phyloP scores from a whole-genome alignment of 2,888 invertebrate genomes.

The Drosophila merina region DNA sequence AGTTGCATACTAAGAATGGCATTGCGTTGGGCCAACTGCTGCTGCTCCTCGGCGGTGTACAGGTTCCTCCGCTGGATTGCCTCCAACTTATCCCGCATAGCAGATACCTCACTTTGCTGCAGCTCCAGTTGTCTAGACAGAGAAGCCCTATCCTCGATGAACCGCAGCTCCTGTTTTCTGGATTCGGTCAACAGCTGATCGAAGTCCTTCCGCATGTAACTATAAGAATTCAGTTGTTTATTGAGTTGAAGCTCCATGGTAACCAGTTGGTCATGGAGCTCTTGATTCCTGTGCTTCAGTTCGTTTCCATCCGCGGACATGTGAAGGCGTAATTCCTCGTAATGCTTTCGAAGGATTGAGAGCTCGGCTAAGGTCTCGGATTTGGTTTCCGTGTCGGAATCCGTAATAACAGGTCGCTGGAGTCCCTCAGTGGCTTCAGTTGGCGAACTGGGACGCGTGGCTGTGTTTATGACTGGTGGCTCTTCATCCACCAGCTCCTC shows the following conservation, averaged over 20 bases:
- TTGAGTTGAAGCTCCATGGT: slow-evolving; percentile 69
- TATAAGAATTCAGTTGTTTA: slow-evolving; percentile 68
- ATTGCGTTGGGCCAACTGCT: slow-evolving; percentile 68
- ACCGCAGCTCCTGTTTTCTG: slow-evolving; percentile 71
- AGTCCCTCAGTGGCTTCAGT: slow-evolving; percentile 63
- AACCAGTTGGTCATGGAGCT: slow-evolving; percentile 70
- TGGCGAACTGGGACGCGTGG: slow-evolving; percentile 81
- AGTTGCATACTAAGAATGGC: slow-evolving; percentile 73
- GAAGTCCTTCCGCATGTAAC: slow-evolving; percentile 80
- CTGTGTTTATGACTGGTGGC: slow-evolving; percentile 57
- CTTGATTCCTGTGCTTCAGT: slow-evolving; percentile 63
- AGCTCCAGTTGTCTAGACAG: slow-evolving; percentile 68
- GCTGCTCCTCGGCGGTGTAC: slow-evolving; percentile 73
- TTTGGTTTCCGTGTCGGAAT: slow-evolving; percentile 27
- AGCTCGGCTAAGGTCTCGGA: slow-evolving; percentile 64
- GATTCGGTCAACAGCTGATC: slow-evolving; percentile 69
- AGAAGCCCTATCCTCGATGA: slow-evolving; percentile 67
- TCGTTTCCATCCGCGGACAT: slow-evolving; percentile 77
- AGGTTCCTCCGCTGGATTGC: slow-evolving; percentile 33
- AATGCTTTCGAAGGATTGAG: slow-evolving; percentile 72
- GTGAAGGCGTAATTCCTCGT: slow-evolving; percentile 77
- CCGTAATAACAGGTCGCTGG: slow-evolving; percentile 69
- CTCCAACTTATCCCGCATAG: slow-evolving; percentile 39
- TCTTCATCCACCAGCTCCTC: slow-evolving; percentile 43
- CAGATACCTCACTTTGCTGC: slow-evolving; percentile 47